These are phyloP conservation scores for Dasysyrphus albostriatus DNA, from an alignment of 2,888 invertebrate species.

Conservation along the genomic window DNA sequence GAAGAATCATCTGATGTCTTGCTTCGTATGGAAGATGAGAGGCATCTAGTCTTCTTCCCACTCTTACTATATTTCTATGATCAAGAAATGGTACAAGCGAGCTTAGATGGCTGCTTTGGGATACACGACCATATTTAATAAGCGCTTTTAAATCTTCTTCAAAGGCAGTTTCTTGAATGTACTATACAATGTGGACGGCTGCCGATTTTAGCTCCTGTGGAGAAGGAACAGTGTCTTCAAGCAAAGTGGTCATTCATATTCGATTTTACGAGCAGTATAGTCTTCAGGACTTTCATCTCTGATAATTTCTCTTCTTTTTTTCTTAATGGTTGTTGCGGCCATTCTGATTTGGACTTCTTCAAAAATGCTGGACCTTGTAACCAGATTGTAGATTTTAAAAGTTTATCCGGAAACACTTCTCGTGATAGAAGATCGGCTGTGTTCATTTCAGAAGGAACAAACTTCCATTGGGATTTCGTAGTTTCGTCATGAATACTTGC, in stretches of 20 bases:
- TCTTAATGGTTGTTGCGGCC: no score
- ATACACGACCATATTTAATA: conserved; percentile 2
- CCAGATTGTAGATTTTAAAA: no score
- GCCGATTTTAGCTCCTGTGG: conserved; percentile 2
- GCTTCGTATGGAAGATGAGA: conserved; percentile 15
- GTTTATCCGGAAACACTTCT: no score
- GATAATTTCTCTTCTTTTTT: no score
- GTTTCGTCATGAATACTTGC: neutral
- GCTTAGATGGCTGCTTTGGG: neutral
- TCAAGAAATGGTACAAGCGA: conserved; percentile 15
- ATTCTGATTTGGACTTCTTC: no score
- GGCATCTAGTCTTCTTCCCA: conserved; percentile 6
- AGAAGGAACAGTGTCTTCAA: neutral
- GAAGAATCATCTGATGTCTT: conserved; percentile 12
- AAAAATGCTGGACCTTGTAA: no score
- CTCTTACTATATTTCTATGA: conserved; percentile 5
- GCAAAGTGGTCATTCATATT: no score
- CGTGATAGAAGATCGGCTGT: no score
- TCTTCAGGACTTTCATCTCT: no score
- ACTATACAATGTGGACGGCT: neutral
- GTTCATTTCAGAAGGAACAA: no score
- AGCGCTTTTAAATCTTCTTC: conserved; percentile 3
- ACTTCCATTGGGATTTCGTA: neutral
- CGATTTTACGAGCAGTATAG: no score
- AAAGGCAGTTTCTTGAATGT: conserved; percentile 4